These are phyloP conservation scores for Drosophila lutescens DNA, from an alignment of 2,888 invertebrate species.

Conservation along the genomic window DNA sequence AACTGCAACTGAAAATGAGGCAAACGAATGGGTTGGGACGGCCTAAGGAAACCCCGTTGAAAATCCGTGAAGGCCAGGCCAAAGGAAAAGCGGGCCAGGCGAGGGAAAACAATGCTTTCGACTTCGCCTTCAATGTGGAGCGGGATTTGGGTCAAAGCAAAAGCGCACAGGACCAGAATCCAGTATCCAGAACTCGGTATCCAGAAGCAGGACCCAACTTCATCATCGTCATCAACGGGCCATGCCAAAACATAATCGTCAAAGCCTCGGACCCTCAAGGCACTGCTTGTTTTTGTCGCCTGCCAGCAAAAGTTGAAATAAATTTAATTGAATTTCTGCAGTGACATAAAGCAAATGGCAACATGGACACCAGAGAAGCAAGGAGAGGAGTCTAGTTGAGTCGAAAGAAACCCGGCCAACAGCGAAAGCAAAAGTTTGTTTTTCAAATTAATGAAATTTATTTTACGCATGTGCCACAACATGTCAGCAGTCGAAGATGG, in stretches of 20 bases:
- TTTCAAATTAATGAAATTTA: constrained; percentile 76
- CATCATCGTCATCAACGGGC: constrained; percentile 51
- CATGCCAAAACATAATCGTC: constrained; percentile 62
- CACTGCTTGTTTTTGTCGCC: constrained; percentile 36
- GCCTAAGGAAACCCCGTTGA: constrained; percentile 53
- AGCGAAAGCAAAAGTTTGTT: constrained; percentile 51
- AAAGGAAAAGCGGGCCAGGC: constrained; percentile 39
- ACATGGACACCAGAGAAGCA: constrained; percentile 32
- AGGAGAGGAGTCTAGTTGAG: constrained; percentile 1
- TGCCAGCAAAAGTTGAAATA: constrained; percentile 74
- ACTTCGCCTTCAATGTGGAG: constrained; percentile 22
- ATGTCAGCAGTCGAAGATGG: constrained; percentile 19
- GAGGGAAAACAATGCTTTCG: constrained; percentile 27
- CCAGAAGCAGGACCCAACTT: constrained; percentile 48
- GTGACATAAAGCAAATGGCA: constrained; percentile 56
- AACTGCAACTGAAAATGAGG: constrained; percentile 73
- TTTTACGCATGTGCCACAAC: constrained; percentile 55
- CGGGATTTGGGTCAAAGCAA: constrained; percentile 79
- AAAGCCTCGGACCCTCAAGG: constrained; percentile 54
- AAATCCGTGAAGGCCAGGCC: constrained; percentile 38
- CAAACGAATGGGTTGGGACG: constrained; percentile 60
- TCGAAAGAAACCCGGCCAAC: constrained; percentile 14
- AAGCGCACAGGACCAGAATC: constrained; percentile 47
- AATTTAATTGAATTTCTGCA: constrained; percentile 82
- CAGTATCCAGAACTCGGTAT: constrained; percentile 37